These are phyloP conservation scores for Phrynosoma blainvillii DNA, from an alignment of 2,113 vertebrate genomes.

Conservation along the genomic window DNA sequence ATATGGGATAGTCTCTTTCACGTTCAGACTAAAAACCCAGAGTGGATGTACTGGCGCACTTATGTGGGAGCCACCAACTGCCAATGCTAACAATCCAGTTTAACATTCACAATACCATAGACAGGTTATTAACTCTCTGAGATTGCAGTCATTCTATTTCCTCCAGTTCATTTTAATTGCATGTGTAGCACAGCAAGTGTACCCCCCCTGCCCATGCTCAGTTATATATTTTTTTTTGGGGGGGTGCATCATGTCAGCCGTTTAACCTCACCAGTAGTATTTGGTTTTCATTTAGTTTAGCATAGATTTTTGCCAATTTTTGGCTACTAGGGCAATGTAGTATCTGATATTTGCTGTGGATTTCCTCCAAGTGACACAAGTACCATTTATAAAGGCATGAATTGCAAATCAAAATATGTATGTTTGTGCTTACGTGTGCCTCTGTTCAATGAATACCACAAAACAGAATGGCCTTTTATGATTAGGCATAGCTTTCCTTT, in stretches of 20 bases:
- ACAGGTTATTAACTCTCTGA: constrained; percentile 51
- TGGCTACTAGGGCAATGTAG: neutral
- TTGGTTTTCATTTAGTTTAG: constrained; percentile 32
- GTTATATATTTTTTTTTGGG: constrained; percentile 41
- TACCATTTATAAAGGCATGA: constrained; percentile 9
- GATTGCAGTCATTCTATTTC: neutral
- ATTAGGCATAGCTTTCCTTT: constrained; percentile 16
- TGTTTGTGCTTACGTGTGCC: neutral
- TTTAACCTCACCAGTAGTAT: constrained; percentile 31
- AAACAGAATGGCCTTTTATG: neutral
- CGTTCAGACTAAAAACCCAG: too few species aligned
- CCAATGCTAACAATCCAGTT: neutral
- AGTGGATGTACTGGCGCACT: too few species aligned
- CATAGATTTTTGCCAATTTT: neutral
- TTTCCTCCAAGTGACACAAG: neutral
- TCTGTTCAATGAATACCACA: constrained; percentile 12
- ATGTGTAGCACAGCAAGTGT: constrained; percentile 28
- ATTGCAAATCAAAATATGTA: constrained; percentile 24
- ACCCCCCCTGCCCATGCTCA: constrained; percentile 35
- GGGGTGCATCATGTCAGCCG: constrained; percentile 24
- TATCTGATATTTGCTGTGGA: neutral
- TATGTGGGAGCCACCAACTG: too few species aligned
- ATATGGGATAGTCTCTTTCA: too few species aligned
- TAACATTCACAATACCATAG: constrained; percentile 13
- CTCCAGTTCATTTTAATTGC: constrained; percentile 48